These are phyloP conservation scores for Acropora yongei DNA, from an alignment of 64 coral and sea anemone species.

Conservation along the genomic window DNA sequence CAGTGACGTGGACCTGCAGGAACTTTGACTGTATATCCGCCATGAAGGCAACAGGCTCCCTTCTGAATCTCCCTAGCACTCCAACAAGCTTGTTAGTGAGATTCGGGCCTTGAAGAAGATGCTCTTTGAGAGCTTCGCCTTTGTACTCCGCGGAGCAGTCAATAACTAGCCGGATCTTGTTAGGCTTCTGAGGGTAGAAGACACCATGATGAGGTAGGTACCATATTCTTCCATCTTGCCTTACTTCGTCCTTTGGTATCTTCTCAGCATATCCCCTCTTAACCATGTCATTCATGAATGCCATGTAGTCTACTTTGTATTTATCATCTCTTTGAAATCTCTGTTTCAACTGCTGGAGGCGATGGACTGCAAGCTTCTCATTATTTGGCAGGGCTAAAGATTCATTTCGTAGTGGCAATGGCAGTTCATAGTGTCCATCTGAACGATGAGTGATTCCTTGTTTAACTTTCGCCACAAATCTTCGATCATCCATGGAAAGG, in stretches of 20 bases:
- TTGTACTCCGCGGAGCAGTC: slow-evolving; percentile 12
- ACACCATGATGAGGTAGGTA: slow-evolving; percentile 72
- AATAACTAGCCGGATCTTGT: slow-evolving; percentile 43
- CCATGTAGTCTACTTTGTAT: slow-evolving; percentile 39
- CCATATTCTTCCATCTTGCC: slow-evolving; percentile 33
- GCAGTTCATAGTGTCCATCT: slow-evolving; percentile 34
- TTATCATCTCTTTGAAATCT: slow-evolving; percentile 33
- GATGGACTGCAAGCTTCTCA: slow-evolving; percentile 1
- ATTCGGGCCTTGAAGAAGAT: slow-evolving; percentile 58
- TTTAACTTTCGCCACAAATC: background rate
- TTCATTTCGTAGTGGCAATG: slow-evolving; percentile 27
- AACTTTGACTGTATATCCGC: slow-evolving; percentile 77
- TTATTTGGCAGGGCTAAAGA: slow-evolving; percentile 1
- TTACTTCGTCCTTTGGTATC: background rate
- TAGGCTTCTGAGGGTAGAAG: slow-evolving; percentile 57
- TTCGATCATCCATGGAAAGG: slow-evolving; percentile 17
- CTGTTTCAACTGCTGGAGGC: slow-evolving; percentile 16
- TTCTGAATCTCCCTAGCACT: slow-evolving; percentile 68
- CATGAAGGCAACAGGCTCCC: slow-evolving; percentile 39
- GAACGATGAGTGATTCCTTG: background rate
- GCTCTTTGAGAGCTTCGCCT: slow-evolving; percentile 36
- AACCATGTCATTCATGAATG: slow-evolving; percentile 63
- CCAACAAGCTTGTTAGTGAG: slow-evolving; percentile 69
- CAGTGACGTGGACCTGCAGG: slow-evolving; percentile 61
- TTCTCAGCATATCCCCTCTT: slow-evolving; percentile 41